Base-by-base conservation (phyloP, 2,888 invertebrate genomes). In the Tuberolachnus salignus region DNA sequence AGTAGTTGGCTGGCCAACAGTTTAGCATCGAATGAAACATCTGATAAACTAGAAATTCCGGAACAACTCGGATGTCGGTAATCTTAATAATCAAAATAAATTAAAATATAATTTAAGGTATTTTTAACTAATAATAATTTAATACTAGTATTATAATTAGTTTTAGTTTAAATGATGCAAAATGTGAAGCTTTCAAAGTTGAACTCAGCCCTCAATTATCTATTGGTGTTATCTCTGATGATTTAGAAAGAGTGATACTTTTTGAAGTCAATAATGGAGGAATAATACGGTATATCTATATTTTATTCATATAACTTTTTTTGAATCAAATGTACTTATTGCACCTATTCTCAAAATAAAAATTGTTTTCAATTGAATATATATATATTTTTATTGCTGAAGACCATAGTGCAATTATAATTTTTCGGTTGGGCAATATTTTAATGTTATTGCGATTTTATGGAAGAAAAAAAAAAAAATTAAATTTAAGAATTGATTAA, bases 191-290 rank as follows among this genome's bases (percentile, higher is more conserved):
- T 4, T 88, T 90, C 42, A 88, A 86, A n/a, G 87, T 96, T n/a
- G 88, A 89, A 57, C 86, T 94, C 67, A 93, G 95, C 1, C 95
- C 95, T 0, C 91, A 93, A 85, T 89, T 92, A 80, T 89, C 90
- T 46, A 87, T 96, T 6, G 94, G 94, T 0, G 94, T 92, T 0
- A 88, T 95, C 59, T 89, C 92, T 0, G 98, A 98, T 86, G 91
- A 90, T 83, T 89, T 94, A 84, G 97, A 97, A 42, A 89, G 98
- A 80, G 93, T 98, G 0, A 89, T 93, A 61, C 87, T 99, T 19
- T 86, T 98, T 49, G 97, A 98, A 86, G 90, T 94, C 16, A 88
- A 88, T 67, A 89, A 89, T 82, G 95, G 96, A 1, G 88, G 92
- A 73, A 90, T 93, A 34, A 86, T 97, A 55, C 87, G 98, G 86